phyloP scores from a whole-genome alignment of 2,797 vertebrate genomes.

The Numenius phaeopus region DNA sequence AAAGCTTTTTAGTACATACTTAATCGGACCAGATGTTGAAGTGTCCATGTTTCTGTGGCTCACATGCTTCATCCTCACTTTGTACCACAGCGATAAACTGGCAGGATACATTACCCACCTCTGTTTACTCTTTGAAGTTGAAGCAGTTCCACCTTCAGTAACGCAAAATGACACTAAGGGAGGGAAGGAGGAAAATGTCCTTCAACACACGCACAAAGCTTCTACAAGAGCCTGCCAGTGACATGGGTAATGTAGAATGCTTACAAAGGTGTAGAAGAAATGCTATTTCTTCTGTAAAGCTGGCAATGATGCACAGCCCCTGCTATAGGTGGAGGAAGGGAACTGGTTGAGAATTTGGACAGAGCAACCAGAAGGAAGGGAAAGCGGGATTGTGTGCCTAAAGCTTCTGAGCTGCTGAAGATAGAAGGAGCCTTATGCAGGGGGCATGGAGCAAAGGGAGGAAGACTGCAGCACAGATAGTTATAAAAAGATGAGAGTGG shows the following conservation, averaged over 20 bases:
- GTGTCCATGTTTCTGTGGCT: neutral
- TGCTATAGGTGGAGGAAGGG: neutral
- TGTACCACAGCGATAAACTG: neutral
- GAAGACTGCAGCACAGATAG: neutral
- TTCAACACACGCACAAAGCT: neutral
- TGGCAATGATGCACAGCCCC: neutral
- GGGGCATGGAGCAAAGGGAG: neutral
- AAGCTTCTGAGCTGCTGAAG: neutral
- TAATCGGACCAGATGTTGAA: neutral
- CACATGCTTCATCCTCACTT: neutral
- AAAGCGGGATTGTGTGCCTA: neutral
- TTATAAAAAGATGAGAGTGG: neutral
- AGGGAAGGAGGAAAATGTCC: neutral
- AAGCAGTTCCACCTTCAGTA: neutral
- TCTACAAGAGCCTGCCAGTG: neutral
- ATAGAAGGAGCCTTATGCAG: neutral
- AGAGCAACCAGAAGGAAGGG: neutral
- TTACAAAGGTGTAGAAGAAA: neutral
- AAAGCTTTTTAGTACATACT: neutral
- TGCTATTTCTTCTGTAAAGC: neutral
- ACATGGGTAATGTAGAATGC: neutral
- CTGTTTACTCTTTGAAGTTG: neutral
- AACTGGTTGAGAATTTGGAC: neutral
- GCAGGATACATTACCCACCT: neutral
- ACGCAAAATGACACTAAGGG: neutral